phyloP scores from a whole-genome alignment of 2,797 vertebrate species.

The Mus minutoides region DNA sequence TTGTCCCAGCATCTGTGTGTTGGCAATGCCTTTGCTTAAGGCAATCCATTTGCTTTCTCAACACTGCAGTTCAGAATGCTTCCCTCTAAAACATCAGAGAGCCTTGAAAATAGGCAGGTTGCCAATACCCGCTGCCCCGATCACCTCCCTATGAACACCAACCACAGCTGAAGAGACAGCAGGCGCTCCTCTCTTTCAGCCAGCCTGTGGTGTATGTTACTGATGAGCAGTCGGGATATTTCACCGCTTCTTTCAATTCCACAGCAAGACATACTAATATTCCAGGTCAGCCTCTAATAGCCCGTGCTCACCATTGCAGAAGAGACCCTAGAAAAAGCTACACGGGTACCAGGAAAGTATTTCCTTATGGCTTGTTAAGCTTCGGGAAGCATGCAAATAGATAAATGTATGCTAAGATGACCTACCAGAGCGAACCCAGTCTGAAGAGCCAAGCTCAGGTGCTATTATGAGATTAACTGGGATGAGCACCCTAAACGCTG shows the following conservation, averaged over 20 bases:
- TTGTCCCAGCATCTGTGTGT: background rate
- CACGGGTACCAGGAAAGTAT: background rate
- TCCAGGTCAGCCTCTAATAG: background rate
- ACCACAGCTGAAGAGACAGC: slow-evolving; percentile 52
- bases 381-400: background rate
- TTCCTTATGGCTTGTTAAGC: slow-evolving; percentile 49
- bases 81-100: background rate
- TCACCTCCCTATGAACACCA: slow-evolving; percentile 29
- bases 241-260: background rate
- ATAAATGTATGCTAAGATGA: slow-evolving; percentile 60
- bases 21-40: background rate
- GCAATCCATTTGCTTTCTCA: background rate
- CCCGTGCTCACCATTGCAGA: background rate
- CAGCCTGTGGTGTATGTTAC: slow-evolving; percentile 10
- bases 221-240: slow-evolving; percentile 17
- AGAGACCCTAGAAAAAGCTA: slow-evolving; percentile 27
- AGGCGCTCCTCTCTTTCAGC: slow-evolving; percentile 57
- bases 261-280: background rate
- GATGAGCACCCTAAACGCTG: slow-evolving; percentile 41
- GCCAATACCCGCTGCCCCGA: background rate
- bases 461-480: slow-evolving; percentile 62
- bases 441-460: slow-evolving; percentile 61
- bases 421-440: slow-evolving; percentile 36
- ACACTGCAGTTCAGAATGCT: background rate
- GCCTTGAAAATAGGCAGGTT: slow-evolving; percentile 14